Conservation (phyloP, 2,113 vertebrate species). For the Scortum barcoo region DNA sequence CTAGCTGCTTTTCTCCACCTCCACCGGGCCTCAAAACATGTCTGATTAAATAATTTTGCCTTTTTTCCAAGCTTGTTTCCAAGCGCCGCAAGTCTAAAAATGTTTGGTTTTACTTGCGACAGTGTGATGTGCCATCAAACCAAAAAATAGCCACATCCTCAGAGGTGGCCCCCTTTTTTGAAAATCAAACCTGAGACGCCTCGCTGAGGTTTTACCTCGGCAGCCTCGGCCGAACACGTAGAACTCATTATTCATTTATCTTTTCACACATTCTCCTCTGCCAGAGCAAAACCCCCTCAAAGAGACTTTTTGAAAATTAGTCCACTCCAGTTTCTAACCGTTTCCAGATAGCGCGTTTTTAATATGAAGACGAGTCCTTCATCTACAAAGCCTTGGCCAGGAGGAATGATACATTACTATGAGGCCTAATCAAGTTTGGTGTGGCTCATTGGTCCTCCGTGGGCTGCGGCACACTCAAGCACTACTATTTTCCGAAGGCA, state of each 20-base stretch:
- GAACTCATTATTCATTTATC: constrained; percentile 51
- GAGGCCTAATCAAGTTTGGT: constrained; percentile 79
- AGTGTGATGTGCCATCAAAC: not conserved
- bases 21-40: constrained; percentile 7
- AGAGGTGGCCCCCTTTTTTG: constrained; percentile 22
- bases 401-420: constrained; percentile 70
- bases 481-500: constrained; percentile 79
- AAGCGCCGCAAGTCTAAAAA: not conserved
- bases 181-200: constrained; percentile 38
- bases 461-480: constrained; percentile 66
- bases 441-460: constrained; percentile 80
- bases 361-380: constrained; percentile 58
- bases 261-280: constrained; percentile 27
- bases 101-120: constrained; percentile 7
- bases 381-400: constrained; percentile 68
- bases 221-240: constrained; percentile 18
- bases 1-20: not conserved
- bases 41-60: not conserved
- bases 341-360: constrained; percentile 40
- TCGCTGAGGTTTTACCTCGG: constrained; percentile 4
- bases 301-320: constrained; percentile 55
- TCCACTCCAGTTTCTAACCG: constrained; percentile 38
- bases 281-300: constrained; percentile 39
- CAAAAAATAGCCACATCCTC: constrained; percentile 19
- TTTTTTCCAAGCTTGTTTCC: not conserved